Evolutionary conservation across 2,113 vertebrate species (phyloP).

Genomic region (Microcebus jonahi): DNA sequence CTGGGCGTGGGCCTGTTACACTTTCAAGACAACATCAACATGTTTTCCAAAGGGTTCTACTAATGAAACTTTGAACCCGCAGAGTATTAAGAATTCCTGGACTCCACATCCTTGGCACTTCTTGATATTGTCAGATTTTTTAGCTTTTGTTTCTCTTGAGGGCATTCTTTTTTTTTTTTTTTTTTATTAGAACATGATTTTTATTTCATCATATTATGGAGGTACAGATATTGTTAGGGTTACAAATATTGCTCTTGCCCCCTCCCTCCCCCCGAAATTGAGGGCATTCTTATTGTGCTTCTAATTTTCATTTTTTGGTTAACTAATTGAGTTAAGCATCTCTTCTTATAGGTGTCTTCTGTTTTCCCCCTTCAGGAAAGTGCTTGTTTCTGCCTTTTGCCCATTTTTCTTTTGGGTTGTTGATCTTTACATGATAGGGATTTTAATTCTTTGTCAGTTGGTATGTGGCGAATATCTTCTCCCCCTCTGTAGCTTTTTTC

Average conservation of each 20-base stretch:
- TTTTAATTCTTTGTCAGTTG: background rate
- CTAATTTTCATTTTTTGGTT: accelerated
- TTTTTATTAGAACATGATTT: no score
- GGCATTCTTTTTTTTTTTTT: background rate
- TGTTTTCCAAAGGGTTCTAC: accelerated
- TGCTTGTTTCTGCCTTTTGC: background rate
- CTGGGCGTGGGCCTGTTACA: no score
- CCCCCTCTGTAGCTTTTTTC: accelerated
- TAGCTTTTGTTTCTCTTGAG: accelerated
- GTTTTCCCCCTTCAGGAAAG: background rate
- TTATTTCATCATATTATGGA: no score
- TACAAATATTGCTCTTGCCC: no score
- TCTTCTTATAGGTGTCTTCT: accelerated
- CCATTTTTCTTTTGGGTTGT: background rate
- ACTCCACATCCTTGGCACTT: accelerated
- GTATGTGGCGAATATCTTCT: accelerated
- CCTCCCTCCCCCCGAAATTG: no score
- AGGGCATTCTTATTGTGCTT: accelerated
- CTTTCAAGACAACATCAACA: accelerated
- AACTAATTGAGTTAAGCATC: accelerated
- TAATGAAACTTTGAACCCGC: accelerated
- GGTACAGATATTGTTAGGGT: no score
- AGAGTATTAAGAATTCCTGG: accelerated
- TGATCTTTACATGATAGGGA: background rate
- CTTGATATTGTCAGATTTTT: accelerated